These are phyloP conservation scores for Alsophila aescularia DNA, from an alignment of 2,888 invertebrate species.

Conservation along the genomic window DNA sequence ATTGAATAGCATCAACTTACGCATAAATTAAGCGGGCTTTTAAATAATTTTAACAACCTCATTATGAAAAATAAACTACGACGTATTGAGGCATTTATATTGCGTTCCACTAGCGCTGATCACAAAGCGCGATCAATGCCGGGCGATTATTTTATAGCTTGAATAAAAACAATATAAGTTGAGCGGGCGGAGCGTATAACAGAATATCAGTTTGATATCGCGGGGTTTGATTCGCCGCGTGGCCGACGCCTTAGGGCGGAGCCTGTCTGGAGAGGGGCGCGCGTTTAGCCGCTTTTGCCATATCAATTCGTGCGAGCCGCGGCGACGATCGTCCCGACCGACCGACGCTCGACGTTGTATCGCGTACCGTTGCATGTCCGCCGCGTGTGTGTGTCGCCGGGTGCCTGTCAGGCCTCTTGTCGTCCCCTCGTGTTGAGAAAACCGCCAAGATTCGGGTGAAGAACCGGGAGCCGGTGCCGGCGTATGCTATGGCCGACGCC, in stretches of 20 bases:
- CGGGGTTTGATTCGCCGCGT: slow-evolving; percentile 78
- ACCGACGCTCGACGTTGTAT: slow-evolving; percentile 27
- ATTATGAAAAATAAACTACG: slow-evolving; percentile 48
- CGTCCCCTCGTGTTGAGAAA: slow-evolving; percentile 60
- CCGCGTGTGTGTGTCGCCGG: slow-evolving; percentile 67
- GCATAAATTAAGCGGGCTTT: slow-evolving; percentile 34
- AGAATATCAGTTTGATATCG: slow-evolving; percentile 81
- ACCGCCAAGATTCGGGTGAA: slow-evolving; percentile 94
- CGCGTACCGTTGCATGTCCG: slow-evolving; percentile 52
- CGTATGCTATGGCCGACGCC: slow-evolving; percentile 91
- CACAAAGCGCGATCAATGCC: slow-evolving; percentile 59
- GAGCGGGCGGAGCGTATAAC: slow-evolving; percentile 75
- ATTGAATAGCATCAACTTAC: slow-evolving; percentile 21
- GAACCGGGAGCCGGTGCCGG: slow-evolving; percentile 94
- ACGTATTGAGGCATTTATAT: slow-evolving; percentile 48
- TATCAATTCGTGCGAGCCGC: slow-evolving; percentile 68
- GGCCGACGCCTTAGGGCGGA: slow-evolving; percentile 78
- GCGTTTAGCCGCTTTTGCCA: slow-evolving; percentile 54
- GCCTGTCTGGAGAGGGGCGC: slow-evolving; percentile 65
- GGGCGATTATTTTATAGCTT: slow-evolving; percentile 76
- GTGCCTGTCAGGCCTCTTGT: slow-evolving; percentile 64
- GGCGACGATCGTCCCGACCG: slow-evolving; percentile 57
- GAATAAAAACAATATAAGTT: slow-evolving; percentile 80
- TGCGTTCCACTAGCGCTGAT: slow-evolving; percentile 55
- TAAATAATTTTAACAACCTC: slow-evolving; percentile 46